These are phyloP conservation scores for Thunnus thynnus DNA, from an alignment of 2,113 vertebrate species.

Conservation along the genomic window DNA sequence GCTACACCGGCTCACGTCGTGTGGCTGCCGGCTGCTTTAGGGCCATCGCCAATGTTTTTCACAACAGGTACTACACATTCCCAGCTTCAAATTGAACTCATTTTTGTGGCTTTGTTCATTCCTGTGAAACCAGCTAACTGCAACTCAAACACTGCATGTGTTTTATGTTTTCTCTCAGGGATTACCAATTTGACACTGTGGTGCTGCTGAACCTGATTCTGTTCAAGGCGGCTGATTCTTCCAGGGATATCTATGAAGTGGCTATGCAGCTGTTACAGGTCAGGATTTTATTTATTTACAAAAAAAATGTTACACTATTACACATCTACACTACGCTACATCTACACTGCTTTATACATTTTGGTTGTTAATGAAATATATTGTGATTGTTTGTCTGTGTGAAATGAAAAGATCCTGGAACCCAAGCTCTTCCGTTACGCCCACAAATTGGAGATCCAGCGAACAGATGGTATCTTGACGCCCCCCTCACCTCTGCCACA, in stretches of 20 bases:
- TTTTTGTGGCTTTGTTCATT: neutral
- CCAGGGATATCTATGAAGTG: constrained; percentile 96
- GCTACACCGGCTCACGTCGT: constrained; percentile 95
- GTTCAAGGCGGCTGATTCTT: constrained; percentile 98
- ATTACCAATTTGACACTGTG: constrained; percentile 99
- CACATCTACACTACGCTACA: neutral
- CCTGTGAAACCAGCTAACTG: neutral
- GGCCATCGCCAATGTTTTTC: constrained; percentile 97
- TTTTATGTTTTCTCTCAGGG: constrained; percentile 82
- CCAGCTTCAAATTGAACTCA: neutral
- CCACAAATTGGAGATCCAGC: constrained; percentile 97
- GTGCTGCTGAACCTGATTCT: constrained; percentile 98
- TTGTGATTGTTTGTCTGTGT: constrained; percentile 15
- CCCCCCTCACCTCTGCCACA: constrained; percentile 94
- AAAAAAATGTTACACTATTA: neutral
- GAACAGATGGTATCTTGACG: constrained; percentile 92
- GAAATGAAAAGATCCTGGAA: constrained; percentile 91
- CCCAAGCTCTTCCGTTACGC: constrained; percentile 99
- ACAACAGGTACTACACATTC: constrained; percentile 89
- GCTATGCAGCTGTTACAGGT: constrained; percentile 99
- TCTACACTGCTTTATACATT: neutral
- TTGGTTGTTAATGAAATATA: neutral
- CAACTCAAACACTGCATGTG: neutral
- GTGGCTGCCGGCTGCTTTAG: constrained; percentile 97
- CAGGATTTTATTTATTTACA: neutral